Percentiles rank a stretch among this genome's conserved stretches.
Conservation (phyloP, 1,140 invertebrate species). For the Macrobrachium rosenbergii region DNA sequence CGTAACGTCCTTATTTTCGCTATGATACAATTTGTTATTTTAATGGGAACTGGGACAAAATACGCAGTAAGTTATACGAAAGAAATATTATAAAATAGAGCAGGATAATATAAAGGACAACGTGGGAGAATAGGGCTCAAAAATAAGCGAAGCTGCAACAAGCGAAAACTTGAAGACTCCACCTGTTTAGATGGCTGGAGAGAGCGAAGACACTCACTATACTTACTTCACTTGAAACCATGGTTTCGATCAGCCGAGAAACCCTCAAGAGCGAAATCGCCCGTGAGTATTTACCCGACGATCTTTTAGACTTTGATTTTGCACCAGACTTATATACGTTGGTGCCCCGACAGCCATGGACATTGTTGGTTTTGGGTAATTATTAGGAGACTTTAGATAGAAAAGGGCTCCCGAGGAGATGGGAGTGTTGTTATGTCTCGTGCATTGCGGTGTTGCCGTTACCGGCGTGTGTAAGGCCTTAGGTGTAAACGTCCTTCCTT, state of each 20-base stretch:
- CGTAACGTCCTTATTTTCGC: too few relatives aligned
- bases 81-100: not conserved
- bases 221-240: slow-evolving; percentile 40
- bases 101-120: not conserved
- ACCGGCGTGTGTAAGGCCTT: not conserved
- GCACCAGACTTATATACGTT: too few relatives aligned
- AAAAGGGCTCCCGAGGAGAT: not conserved
- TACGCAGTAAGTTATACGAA: too few relatives aligned
- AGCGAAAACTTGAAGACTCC: not conserved
- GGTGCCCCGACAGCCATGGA: too few relatives aligned
- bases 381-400: not conserved
- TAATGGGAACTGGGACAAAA: too few relatives aligned
- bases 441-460: slow-evolving; percentile 42
- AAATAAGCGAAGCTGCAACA: too few relatives aligned
- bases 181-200: not conserved
- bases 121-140: not conserved
- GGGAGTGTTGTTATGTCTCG: not conserved
- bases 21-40: too few relatives aligned
- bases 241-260: slow-evolving; percentile 59
- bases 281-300: slow-evolving; percentile 15
- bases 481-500: not conserved
- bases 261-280: slow-evolving; percentile 45
- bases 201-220: slow-evolving; percentile 11
- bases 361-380: not conserved
- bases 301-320: too few relatives aligned